These are phyloP conservation scores for Rhagonycha fulva DNA, from an alignment of 2,888 invertebrate species.

Conservation along the genomic window DNA sequence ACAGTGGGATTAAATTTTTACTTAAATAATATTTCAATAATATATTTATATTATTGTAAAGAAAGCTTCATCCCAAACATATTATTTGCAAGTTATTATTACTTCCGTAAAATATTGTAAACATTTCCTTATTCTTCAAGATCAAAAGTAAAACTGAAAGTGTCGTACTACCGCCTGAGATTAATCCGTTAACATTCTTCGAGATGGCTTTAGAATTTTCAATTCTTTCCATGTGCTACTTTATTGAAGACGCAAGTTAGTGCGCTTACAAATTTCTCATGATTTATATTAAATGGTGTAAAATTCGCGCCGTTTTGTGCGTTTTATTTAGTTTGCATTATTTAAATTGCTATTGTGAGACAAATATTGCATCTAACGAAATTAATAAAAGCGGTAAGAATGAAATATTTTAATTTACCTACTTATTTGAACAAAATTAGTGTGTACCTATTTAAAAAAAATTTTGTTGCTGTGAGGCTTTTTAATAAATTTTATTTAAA, in stretches of 20 bases:
- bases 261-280: background rate
- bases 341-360: background rate
- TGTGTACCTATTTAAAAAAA: background rate
- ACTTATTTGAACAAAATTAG: background rate
- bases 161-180: background rate
- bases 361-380: background rate
- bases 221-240: background rate
- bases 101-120: background rate
- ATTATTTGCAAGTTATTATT: background rate
- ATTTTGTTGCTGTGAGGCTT: background rate
- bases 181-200: background rate
- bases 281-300: background rate
- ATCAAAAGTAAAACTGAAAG: background rate
- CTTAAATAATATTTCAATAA: background rate
- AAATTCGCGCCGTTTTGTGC: background rate
- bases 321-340: background rate
- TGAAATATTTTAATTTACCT: background rate
- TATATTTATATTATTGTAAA: background rate
- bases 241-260: background rate
- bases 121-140: background rate
- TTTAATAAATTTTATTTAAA: background rate
- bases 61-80: background rate
- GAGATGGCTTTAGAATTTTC: background rate
- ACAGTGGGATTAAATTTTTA: background rate
- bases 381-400: background rate